Percentiles rank a stretch among this genome's conserved stretches.
Evolutionary conservation across 2,888 invertebrate genomes (phyloP).

Genomic region (Chymomyza procnemis): DNA sequence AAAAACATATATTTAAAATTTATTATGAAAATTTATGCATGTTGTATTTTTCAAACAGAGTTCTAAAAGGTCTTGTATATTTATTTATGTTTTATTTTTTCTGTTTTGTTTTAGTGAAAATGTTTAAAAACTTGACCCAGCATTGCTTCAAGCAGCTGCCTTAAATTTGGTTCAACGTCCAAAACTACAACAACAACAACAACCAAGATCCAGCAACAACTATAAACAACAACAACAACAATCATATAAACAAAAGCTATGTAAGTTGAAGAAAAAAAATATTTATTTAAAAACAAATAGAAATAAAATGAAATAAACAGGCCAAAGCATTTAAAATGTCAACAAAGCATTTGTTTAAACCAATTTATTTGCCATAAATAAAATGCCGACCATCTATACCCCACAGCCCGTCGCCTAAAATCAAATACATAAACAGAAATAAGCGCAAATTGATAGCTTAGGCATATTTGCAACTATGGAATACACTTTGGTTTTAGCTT

Average conservation of each 20-base stretch:
- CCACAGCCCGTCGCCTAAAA: slow-evolving; percentile 3
- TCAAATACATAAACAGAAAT: slow-evolving; percentile 18
- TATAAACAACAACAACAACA: slow-evolving; percentile 17
- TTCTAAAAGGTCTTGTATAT: slow-evolving; percentile 24
- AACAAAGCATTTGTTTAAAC: slow-evolving; percentile 17
- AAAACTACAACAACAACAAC: slow-evolving; percentile 12
- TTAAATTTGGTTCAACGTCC: slow-evolving; percentile 34
- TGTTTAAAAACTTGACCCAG: slow-evolving; percentile 48
- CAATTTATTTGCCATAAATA: slow-evolving; percentile 56
- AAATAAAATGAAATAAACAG: background rate
- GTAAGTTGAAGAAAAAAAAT: slow-evolving; percentile 62
- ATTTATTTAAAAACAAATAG: slow-evolving; percentile 4
- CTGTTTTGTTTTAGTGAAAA: slow-evolving; percentile 45
- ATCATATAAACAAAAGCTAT: slow-evolving; percentile 27
- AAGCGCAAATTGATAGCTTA: background rate
- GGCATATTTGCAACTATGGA: background rate
- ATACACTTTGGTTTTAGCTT: background rate
- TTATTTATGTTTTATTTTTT: slow-evolving; percentile 10
- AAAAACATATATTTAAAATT: slow-evolving; percentile 11
- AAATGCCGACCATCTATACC: slow-evolving; percentile 1
- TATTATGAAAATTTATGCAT: slow-evolving; percentile 27
- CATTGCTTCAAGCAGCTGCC: slow-evolving; percentile 37
- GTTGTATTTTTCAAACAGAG: slow-evolving; percentile 7
- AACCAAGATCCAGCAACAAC: slow-evolving; percentile 17
- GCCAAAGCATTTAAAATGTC: slow-evolving; percentile 12